Percentiles rank a stretch among this genome's conserved stretches.
phyloP scores from a whole-genome alignment of 2,797 vertebrate species.

The Prionace glauca region DNA sequence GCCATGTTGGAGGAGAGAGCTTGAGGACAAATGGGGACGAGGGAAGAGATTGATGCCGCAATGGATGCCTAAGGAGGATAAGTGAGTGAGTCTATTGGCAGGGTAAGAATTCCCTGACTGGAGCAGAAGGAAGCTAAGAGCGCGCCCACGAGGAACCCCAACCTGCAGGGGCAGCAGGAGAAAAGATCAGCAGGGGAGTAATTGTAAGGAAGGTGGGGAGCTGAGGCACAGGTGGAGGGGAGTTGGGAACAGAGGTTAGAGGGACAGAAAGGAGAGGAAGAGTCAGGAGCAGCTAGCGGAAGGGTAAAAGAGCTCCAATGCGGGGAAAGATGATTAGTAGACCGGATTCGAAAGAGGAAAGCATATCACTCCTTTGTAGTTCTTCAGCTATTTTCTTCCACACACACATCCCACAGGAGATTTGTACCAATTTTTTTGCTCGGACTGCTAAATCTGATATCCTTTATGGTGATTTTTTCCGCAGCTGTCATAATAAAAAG shows the following conservation, averaged over 20 bases:
- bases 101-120: background rate
- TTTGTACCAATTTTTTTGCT: conserved; percentile 2
- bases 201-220: background rate
- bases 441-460: conserved; percentile 8
- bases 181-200: background rate
- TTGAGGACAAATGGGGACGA: background rate
- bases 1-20: background rate
- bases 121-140: background rate
- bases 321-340: background rate
- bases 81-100: background rate
- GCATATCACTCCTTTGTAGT: background rate
- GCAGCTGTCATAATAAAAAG: conserved; percentile 34
- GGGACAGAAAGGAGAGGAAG: background rate
- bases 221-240: background rate
- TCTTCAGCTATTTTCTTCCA: conserved; percentile 26
- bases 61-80: background rate
- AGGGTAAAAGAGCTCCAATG: background rate
- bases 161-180: background rate
- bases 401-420: background rate
- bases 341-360: background rate
- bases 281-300: background rate
- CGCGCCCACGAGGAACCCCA: background rate
- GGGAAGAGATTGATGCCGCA: no score
- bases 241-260: background rate
- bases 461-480: background rate